Evolutionary conservation across 92 coral and sea anemone genomes (phyloP).

Genomic region (Palythoa heliodiscus): DNA sequence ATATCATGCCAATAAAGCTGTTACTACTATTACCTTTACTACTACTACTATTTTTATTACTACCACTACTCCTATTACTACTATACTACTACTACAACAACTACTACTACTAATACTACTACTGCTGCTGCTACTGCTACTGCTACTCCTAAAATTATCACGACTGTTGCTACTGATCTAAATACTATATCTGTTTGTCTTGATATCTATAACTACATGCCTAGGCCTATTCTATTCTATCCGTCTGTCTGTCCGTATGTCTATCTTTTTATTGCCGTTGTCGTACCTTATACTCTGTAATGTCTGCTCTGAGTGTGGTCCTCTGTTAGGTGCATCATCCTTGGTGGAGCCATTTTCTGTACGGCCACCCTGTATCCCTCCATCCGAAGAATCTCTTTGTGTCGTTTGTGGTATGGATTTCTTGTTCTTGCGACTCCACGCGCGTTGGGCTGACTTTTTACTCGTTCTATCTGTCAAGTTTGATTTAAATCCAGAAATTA

Average conservation of each 20-base stretch:
- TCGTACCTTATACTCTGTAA: conserved; percentile 10
- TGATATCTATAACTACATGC: no score
- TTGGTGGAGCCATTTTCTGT: not conserved
- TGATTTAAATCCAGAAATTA: not conserved
- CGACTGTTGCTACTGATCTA: no score
- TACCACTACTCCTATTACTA: no score
- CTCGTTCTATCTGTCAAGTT: conserved; percentile 8
- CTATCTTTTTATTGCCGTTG: no score
- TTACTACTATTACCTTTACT: not conserved
- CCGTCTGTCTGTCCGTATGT: no score
- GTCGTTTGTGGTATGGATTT: conserved; percentile 8
- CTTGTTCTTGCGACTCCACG: conserved; percentile 27
- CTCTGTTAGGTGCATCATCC: not conserved
- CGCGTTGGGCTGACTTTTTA: not conserved
- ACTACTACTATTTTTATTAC: not conserved
- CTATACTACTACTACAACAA: no score
- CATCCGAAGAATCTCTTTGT: not conserved
- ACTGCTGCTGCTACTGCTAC: not conserved
- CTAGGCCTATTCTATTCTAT: no score
- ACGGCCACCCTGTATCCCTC: not conserved
- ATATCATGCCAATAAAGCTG: not conserved
- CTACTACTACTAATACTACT: no score
- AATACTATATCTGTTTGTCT: no score
- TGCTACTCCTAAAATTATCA: no score
- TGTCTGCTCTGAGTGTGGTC: conserved; percentile 28